A percentile compares a stretch with the other conserved stretches of the same genome.
These are phyloP conservation scores for Caenorhabditis remanei DNA, from an alignment of 1,140 invertebrate genomes.

Conservation along the genomic window DNA sequence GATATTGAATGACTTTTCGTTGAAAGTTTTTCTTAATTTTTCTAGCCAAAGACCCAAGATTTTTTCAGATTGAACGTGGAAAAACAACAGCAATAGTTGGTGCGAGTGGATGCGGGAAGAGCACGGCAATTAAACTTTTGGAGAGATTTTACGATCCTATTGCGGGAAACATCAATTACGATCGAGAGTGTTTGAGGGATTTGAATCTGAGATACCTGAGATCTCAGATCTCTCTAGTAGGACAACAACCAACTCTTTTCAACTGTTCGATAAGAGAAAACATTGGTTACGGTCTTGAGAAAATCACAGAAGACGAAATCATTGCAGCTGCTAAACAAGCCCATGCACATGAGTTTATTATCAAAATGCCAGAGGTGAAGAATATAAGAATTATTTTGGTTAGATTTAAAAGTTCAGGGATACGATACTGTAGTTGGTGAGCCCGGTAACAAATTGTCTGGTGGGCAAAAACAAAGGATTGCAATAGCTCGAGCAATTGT, in stretches of 20 bases:
- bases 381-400: not conserved
- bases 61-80: constrained; percentile 83
- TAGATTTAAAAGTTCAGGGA: not conserved
- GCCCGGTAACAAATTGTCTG: not conserved
- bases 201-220: constrained; percentile 79
- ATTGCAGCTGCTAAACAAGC: not conserved
- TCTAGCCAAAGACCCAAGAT: not conserved
- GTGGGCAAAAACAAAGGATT: not conserved
- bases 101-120: constrained; percentile 79
- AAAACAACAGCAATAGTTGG: constrained; percentile 89
- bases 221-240: constrained; percentile 70
- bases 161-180: constrained; percentile 77
- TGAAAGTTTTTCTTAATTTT: not conserved
- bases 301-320: not conserved
- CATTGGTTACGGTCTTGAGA: not conserved
- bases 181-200: constrained; percentile 77
- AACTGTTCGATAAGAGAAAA: constrained; percentile 28
- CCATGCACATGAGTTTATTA: constrained; percentile 1
- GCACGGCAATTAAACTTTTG: constrained; percentile 78
- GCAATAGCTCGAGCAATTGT: too few species aligned
- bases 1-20: constrained; percentile 12
- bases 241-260: constrained; percentile 78
- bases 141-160: constrained; percentile 79
- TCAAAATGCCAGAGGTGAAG: not conserved
- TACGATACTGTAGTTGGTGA: constrained; percentile 11